Evolutionary conservation across 2,113 vertebrate genomes (phyloP).

Genomic region (Hemiscyllium ocellatum): DNA sequence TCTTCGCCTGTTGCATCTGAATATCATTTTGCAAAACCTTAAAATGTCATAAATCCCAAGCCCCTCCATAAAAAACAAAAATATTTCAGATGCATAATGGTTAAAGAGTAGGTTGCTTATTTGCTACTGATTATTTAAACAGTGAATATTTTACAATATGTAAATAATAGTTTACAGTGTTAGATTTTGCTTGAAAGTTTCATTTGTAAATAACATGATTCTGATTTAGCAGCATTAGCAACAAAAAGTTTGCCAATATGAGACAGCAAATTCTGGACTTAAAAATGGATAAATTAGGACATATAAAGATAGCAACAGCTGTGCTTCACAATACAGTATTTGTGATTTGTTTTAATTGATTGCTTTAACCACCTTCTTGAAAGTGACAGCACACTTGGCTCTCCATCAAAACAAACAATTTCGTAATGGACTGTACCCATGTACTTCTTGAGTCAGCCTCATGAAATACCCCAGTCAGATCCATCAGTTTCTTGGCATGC

Average conservation of each 20-base stretch:
- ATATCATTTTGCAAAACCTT: neutral
- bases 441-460: neutral
- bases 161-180: neutral
- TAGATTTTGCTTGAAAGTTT: neutral
- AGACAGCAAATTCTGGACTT: neutral
- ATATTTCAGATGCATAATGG: neutral
- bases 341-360: slow-evolving; percentile 3
- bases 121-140: neutral
- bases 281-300: neutral
- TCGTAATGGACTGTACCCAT: neutral
- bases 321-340: neutral
- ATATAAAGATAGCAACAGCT: neutral
- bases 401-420: slow-evolving; percentile 8
- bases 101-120: neutral
- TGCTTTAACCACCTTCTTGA: neutral
- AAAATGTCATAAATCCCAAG: neutral
- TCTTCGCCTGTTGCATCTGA: neutral
- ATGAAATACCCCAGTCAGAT: slow-evolving; percentile 3
- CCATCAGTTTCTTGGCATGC: neutral
- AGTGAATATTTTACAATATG: neutral
- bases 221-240: neutral
- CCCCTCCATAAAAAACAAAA: neutral
- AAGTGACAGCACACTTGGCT: neutral
- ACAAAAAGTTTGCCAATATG: neutral
- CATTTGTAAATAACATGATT: neutral